A percentile compares a stretch with the other conserved stretches of the same genome.
These are phyloP conservation scores for Syngnathus scovelli DNA, from an alignment of 2,113 vertebrate genomes.

Conservation along the genomic window DNA sequence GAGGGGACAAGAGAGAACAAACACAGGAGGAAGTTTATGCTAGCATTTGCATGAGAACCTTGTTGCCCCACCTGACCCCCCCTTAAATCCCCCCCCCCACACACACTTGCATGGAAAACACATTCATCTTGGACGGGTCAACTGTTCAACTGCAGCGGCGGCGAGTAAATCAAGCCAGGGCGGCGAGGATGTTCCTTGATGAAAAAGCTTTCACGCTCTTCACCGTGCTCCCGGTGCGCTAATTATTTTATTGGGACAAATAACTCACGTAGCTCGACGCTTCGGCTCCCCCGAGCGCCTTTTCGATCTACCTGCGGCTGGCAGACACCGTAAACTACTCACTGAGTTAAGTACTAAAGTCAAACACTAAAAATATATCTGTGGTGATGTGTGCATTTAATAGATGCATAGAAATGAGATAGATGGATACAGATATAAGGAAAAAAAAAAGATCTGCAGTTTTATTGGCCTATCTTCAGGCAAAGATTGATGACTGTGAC, in stretches of 20 bases:
- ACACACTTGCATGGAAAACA: constrained; percentile 37
- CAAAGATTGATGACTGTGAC: neutral
- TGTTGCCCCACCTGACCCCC: too few relatives aligned
- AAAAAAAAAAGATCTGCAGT: neutral
- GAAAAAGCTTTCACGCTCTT: constrained; percentile 58
- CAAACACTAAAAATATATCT: neutral
- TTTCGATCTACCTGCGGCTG: constrained; percentile 29
- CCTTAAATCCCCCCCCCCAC: too few relatives aligned
- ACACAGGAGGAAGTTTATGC: constrained; percentile 57
- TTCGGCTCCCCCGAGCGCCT: constrained; percentile 5
- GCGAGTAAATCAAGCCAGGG: constrained; percentile 60
- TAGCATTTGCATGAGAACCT: constrained; percentile 49
- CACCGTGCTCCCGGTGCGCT: constrained; percentile 43
- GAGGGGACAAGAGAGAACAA: constrained; percentile 52
- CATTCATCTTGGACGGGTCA: constrained; percentile 58
- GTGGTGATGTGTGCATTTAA: too few relatives aligned
- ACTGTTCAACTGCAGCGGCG: constrained; percentile 50
- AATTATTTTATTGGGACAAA: constrained; percentile 69
- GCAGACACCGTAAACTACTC: constrained; percentile 7
- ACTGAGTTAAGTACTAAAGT: neutral
- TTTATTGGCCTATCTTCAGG: neutral
- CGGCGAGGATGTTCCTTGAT: constrained; percentile 53
- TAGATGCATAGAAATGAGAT: too few relatives aligned
- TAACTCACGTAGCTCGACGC: constrained; percentile 60
- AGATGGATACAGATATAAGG: too few relatives aligned